Evolutionary conservation across 2,888 invertebrate species (phyloP), one percentile per base, ranked within the genome.

Genomic region (Mesorhabditis sp.): DNA sequence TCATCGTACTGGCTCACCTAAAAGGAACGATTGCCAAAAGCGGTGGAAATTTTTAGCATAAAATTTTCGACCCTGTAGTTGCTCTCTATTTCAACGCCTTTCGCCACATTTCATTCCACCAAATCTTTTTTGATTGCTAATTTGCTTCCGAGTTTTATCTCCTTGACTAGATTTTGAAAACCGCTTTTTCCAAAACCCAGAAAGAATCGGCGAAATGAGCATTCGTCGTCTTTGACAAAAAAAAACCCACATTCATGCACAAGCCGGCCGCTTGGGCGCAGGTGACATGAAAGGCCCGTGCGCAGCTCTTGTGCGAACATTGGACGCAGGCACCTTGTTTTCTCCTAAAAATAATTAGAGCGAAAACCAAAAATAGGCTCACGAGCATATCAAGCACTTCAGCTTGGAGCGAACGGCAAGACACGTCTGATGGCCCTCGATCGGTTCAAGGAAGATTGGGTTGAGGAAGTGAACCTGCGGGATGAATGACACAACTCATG

Each of bases 261-360:
- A 98, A 89, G 0, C 91, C 94, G 43, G 95, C 95, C 74, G 87
- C 94, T 86, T 96, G 95, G 0, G 97, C 98, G 87, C 98, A 99
- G 0, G 98, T 98, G 4, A 98, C 98, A 87, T 98, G 98, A 88
- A 98, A 98, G 0, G 97, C 96, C 75, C 87, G 87, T 74, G 87
- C 87, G 81, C 89, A 89, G 78, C 87, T 87, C 7, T 76, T 43
- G 41, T 73, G 74, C n/a, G 77, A 77, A 62, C 80, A 80, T 66
- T 80, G 80, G 3, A 78, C 62, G 67, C 77, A 77, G 3, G 77
- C 77, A 6, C 77, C 77, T 41, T 58, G 45, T 44, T 75, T 75
- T 58, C 79, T 74, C 74, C 82, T 70, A 66, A 73, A 72, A 67
- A 43, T 13, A 64, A 44, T 41, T 13, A 42, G 4, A 6, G 4